Base-by-base conservation (phyloP, 2,113 vertebrate genomes). In the Fregetta grallaria region DNA sequence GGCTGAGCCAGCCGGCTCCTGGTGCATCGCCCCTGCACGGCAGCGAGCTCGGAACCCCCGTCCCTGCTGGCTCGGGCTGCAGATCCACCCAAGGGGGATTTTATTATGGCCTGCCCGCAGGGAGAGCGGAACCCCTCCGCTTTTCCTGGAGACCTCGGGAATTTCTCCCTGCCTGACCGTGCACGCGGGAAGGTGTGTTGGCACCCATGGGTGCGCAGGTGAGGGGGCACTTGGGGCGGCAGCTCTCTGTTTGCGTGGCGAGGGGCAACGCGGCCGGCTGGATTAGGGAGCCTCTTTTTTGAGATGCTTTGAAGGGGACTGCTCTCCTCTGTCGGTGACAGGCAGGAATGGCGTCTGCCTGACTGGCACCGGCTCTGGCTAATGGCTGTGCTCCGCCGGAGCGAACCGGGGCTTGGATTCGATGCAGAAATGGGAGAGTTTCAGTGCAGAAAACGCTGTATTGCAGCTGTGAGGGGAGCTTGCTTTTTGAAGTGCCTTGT, bases 361-460 rank as follows among this genome's bases (percentile, higher is more conserved):
- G 71, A 2, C 61, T 49, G 56, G 58, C n/a, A 11, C 8, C 11
- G 4, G 34, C 50, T 21, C 11, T 1, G 5, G 36, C 49, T 75
- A 6, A 5, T 7, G 53, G 13, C 80, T 52, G 27, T 19, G 65
- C 9, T 17, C 34, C 3, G 6, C 75, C 61, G 40, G 50, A 30
- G 30, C 2, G 3, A 10, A 4, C 10, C 0, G 0, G 52, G 27
- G 18, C 68, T 80, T 22, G 29, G 44, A 19, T 66, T 38, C 25
- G 1, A 0, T 17, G 27, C 8, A 19, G 58, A 56, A 47, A 17
- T 5, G 6, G 49, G 73, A 25, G 55, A 47, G 73, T 10, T 16
- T 44, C 14, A 1, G 17, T 1, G 52, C 21, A 20, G 62, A 45
- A 78, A 75, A 32, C 0, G 0, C 2, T 7, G 25, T 15, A 8